A percentile compares a stretch with the other conserved stretches of the same genome.
These are phyloP conservation scores for Drosophila basisetae DNA, from an alignment of 2,888 invertebrate genomes.

Conservation along the genomic window DNA sequence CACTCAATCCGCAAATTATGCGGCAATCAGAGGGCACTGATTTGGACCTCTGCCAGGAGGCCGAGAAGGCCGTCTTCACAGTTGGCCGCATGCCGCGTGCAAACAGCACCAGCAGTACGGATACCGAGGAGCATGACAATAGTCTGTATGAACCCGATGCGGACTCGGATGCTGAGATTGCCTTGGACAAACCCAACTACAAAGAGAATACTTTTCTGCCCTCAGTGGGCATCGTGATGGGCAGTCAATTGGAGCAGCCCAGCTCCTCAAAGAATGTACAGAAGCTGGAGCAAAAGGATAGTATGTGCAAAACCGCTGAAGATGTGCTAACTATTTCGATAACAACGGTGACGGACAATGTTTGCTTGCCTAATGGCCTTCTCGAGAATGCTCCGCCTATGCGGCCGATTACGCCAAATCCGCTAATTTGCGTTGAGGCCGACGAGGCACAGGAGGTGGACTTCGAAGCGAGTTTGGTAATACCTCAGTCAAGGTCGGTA, in stretches of 20 bases:
- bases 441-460: constrained; percentile 74
- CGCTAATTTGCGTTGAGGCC: constrained; percentile 86
- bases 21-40: constrained; percentile 72
- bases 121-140: constrained; percentile 88
- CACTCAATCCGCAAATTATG: constrained; percentile 83
- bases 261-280: constrained; percentile 64
- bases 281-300: constrained; percentile 85
- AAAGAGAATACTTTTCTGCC: constrained; percentile 87
- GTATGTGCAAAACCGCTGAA: constrained; percentile 84
- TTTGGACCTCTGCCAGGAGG: constrained; percentile 79
- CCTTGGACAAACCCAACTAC: constrained; percentile 75
- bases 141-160: constrained; percentile 87
- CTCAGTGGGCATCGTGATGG: constrained; percentile 89
- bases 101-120: constrained; percentile 86
- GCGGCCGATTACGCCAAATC: constrained; percentile 86
- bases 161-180: constrained; percentile 79
- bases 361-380: constrained; percentile 83
- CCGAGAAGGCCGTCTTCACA: constrained; percentile 77
- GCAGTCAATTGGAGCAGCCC: constrained; percentile 74
- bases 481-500: constrained; percentile 84
- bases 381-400: constrained; percentile 83
- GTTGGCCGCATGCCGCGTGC: constrained; percentile 74
- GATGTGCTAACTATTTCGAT: constrained; percentile 85
- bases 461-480: constrained; percentile 76
- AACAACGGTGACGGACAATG: constrained; percentile 84